These are phyloP conservation scores for Papilio polyxenes DNA, from an alignment of 1,140 invertebrate species.

Conservation along the genomic window DNA sequence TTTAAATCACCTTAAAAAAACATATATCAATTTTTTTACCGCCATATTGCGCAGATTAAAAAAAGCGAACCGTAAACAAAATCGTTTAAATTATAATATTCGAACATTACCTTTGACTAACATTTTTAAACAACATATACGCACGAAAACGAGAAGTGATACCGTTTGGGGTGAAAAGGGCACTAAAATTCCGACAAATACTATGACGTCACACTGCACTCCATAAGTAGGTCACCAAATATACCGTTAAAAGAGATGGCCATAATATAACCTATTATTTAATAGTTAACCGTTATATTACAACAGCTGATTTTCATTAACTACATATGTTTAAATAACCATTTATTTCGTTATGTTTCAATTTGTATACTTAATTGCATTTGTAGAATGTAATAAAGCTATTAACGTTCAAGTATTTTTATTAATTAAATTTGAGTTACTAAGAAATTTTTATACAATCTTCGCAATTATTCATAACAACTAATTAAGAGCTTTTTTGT, in stretches of 20 bases:
- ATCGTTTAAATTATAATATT: background rate
- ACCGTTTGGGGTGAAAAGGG: constrained; percentile 5
- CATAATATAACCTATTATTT: background rate
- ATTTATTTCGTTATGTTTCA: background rate
- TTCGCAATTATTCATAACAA: background rate
- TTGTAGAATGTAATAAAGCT: background rate
- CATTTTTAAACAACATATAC: background rate
- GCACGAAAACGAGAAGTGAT: background rate
- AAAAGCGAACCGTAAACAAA: background rate
- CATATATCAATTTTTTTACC: background rate
- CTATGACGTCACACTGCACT: constrained; percentile 44
- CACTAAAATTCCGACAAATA: constrained; percentile 13
- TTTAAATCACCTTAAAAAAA: background rate
- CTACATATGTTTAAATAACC: background rate
- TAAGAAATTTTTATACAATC: background rate
- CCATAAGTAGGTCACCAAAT: constrained; percentile 42
- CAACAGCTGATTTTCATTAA: background rate
- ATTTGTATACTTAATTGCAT: constrained; percentile 3
- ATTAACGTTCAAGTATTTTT: background rate
- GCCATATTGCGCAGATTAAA: background rate
- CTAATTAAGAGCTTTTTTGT: background rate
- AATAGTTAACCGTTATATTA: constrained; percentile 13
- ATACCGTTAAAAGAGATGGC: constrained; percentile 32
- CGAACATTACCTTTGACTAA: background rate
- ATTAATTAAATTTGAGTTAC: background rate